Percentiles rank a stretch among this genome's conserved stretches.
These are phyloP conservation scores for Pterocles orientalis DNA, from an alignment of 2,113 vertebrate genomes.

Conservation along the genomic window DNA sequence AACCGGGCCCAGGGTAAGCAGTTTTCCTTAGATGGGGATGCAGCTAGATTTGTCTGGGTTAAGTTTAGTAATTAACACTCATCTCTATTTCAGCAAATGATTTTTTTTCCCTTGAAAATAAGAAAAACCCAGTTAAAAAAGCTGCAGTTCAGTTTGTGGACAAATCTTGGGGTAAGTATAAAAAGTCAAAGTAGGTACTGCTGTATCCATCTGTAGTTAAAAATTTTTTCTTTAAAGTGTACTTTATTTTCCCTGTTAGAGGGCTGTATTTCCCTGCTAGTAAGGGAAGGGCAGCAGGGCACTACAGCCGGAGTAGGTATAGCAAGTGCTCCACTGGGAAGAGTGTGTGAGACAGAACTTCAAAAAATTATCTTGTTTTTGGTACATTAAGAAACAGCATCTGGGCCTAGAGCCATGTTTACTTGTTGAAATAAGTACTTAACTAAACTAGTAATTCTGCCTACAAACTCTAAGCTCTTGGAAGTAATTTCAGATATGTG, in stretches of 20 bases:
- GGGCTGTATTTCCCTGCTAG: not conserved
- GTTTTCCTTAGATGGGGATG: not conserved
- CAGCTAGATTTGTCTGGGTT: rapidly evolving
- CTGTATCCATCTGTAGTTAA: not conserved
- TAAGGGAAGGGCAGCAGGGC: not conserved
- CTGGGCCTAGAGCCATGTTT: not conserved
- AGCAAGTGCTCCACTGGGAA: rapidly evolving
- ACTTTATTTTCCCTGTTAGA: not conserved
- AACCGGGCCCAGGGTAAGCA: slow-evolving; percentile 83
- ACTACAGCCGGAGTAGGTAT: not conserved
- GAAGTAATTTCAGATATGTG: not conserved
- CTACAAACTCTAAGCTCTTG: not conserved
- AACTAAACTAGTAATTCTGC: not conserved
- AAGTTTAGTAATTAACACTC: not conserved
- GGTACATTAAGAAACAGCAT: not conserved
- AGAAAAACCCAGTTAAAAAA: slow-evolving; percentile 79
- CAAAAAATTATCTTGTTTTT: not conserved
- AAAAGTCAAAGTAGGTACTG: not conserved
- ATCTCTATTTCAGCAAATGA: slow-evolving; percentile 78
- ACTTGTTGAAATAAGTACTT: not conserved
- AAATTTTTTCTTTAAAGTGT: not conserved
- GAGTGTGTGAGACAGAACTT: rapidly evolving
- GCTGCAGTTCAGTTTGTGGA: slow-evolving; percentile 87
- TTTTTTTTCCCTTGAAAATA: slow-evolving; percentile 87
- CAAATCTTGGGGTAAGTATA: slow-evolving; percentile 84